Evolutionary conservation across 2,113 vertebrate genomes (phyloP).

Genomic region (Podarcis cretensis): DNA sequence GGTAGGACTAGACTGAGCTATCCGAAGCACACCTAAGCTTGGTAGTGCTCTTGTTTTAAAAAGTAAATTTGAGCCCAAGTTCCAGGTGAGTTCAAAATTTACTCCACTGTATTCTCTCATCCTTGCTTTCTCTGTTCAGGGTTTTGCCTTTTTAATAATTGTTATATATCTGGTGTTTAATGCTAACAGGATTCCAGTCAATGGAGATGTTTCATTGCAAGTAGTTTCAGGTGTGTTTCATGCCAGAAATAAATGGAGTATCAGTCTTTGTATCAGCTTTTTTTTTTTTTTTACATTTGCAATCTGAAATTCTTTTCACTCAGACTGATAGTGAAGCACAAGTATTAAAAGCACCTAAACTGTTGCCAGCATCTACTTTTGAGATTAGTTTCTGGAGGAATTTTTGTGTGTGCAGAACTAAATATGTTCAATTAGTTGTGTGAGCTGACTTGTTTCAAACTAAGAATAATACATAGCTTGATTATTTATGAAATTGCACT

Average conservation of each 20-base stretch:
- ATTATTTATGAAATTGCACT: background rate
- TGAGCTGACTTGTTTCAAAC: background rate
- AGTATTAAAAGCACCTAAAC: background rate
- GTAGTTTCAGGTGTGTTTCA: slow-evolving; percentile 85
- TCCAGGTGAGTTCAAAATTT: slow-evolving; percentile 81
- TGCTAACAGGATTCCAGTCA: slow-evolving; percentile 87
- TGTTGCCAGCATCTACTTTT: background rate
- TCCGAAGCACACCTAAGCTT: background rate
- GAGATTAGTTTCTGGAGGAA: background rate
- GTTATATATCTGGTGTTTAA: slow-evolving; percentile 84
- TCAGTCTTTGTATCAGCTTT: slow-evolving; percentile 62
- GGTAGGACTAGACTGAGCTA: no score
- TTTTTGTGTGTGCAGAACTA: background rate
- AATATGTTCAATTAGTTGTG: background rate
- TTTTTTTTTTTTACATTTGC: slow-evolving; percentile 19
- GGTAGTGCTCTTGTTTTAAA: slow-evolving; percentile 18
- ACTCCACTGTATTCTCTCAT: slow-evolving; percentile 71
- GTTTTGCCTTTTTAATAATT: slow-evolving; percentile 78
- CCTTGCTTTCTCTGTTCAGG: slow-evolving; percentile 71
- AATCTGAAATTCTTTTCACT: slow-evolving; percentile 11
- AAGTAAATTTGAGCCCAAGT: slow-evolving; percentile 74
- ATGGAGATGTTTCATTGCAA: slow-evolving; percentile 84
- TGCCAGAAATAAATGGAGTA: slow-evolving; percentile 71
- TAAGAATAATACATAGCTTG: background rate
- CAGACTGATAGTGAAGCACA: background rate